Percentiles rank a stretch among this genome's conserved stretches.
Evolutionary conservation across 2,888 invertebrate genomes (phyloP).

Genomic region (Aporophyla nigra): DNA sequence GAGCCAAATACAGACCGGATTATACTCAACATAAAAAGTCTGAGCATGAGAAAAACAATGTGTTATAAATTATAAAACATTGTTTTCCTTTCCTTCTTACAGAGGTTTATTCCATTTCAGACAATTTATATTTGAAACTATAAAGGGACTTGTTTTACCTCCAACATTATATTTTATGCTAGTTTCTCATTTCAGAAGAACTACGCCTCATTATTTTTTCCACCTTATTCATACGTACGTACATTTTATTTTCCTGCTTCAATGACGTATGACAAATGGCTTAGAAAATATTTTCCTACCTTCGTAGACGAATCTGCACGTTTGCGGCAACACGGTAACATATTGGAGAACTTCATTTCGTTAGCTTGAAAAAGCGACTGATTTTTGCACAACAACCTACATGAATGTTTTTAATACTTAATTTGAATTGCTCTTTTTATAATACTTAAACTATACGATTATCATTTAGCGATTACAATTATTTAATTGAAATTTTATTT

Average conservation of each 20-base stretch:
- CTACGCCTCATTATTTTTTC: conserved; percentile 1
- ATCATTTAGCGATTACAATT: conserved; percentile 31
- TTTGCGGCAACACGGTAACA: conserved; percentile 36
- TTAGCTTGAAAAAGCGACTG: conserved; percentile 20
- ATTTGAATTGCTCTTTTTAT: conserved; percentile 29
- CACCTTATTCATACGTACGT: conserved; percentile 2
- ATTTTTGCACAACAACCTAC: conserved; percentile 17
- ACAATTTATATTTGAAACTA: background rate
- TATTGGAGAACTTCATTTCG: conserved; percentile 32
- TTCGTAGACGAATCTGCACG: conserved; percentile 17
- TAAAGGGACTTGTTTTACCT: background rate
- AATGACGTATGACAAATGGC: conserved; percentile 24
- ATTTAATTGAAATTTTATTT: conserved; percentile 3
- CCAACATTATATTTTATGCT: background rate
- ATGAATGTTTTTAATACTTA: conserved; percentile 16
- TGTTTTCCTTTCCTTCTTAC: conserved; percentile 1
- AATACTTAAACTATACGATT: conserved; percentile 12
- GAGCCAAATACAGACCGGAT: too few species aligned
- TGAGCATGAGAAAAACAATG: too few species aligned
- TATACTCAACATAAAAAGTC: too few species aligned
- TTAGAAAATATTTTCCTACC: conserved; percentile 30
- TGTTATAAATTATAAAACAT: background rate
- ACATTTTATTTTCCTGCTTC: background rate
- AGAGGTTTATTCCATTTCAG: conserved; percentile 5
- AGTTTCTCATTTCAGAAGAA: conserved; percentile 15